Conservation (phyloP, 2,888 invertebrate species). For the Dorcus hopei region DNA sequence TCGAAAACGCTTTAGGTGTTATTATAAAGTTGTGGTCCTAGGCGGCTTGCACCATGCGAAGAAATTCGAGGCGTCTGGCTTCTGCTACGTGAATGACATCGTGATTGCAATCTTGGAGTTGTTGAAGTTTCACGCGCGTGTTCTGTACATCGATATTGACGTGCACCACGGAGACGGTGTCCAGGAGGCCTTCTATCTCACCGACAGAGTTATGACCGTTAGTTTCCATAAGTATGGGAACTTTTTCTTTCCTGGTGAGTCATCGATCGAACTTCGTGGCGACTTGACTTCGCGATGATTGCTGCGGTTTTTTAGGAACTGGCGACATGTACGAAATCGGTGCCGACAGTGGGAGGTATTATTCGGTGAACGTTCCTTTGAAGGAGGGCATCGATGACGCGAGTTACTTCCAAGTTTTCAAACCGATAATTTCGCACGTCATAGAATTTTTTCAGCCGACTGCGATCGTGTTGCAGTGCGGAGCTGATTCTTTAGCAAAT, state of each 20-base stretch:
- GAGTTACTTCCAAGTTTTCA: conserved; percentile 87
- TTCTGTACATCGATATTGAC: conserved; percentile 97
- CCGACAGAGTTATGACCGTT: conserved; percentile 98
- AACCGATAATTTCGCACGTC: conserved; percentile 88
- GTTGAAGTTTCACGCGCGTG: conserved; percentile 88
- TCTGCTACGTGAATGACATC: conserved; percentile 99
- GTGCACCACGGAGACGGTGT: conserved; percentile 98
- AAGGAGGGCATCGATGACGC: conserved; percentile 97
- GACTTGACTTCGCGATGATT: not conserved
- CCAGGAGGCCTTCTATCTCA: conserved; percentile 96
- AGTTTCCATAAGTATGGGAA: conserved; percentile 99
- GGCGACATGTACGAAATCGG: conserved; percentile 99
- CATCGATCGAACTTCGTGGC: not conserved
- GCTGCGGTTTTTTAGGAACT: conserved; percentile 52
- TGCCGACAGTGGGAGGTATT: conserved; percentile 91
- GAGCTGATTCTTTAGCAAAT: conserved; percentile 95
- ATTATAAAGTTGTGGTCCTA: conserved; percentile 6
- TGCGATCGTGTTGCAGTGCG: conserved; percentile 96
- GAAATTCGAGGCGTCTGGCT: conserved; percentile 98
- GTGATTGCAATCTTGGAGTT: conserved; percentile 96
- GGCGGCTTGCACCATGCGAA: conserved; percentile 98
- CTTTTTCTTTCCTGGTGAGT: conserved; percentile 88
- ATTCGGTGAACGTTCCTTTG: conserved; percentile 96
- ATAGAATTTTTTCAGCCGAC: conserved; percentile 97
- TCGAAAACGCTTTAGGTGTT: no score